Evolutionary conservation across 2,113 vertebrate species (phyloP).

Genomic region (Lepus timidus): DNA sequence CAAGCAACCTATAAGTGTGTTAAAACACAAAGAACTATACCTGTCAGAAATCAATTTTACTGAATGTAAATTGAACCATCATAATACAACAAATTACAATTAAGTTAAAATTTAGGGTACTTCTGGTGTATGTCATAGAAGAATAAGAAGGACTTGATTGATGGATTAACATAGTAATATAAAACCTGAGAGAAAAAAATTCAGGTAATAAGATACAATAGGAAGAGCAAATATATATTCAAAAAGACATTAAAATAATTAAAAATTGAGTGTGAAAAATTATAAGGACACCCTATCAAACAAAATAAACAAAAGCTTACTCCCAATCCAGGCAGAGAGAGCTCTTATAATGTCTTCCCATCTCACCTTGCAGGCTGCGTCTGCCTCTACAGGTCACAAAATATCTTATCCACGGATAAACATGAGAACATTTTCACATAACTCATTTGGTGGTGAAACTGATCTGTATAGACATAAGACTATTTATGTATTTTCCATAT

Average conservation of each 20-base stretch:
- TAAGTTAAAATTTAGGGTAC: constrained; percentile 2
- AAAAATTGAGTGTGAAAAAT: neutral
- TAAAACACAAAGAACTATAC: neutral
- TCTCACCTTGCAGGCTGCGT: neutral
- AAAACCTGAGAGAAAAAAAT: constrained; percentile 44
- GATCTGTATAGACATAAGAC: neutral
- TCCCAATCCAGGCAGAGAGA: neutral
- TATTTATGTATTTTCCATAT: constrained; percentile 7
- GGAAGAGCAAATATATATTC: constrained; percentile 46
- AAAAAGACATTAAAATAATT: constrained; percentile 20
- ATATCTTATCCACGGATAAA: neutral
- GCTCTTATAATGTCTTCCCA: neutral
- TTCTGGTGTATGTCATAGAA: constrained; percentile 4
- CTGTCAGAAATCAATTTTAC: neutral
- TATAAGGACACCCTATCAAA: neutral
- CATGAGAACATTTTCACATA: neutral
- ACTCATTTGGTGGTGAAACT: constrained; percentile 23
- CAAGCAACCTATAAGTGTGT: neutral
- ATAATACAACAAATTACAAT: neutral
- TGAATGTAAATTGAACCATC: neutral
- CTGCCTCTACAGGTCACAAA: neutral
- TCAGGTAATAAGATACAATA: neutral
- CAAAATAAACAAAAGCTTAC: neutral
- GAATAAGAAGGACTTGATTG: neutral
- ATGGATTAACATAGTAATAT: neutral